Percentiles rank a stretch among this genome's conserved stretches.
Evolutionary conservation across 2,113 vertebrate species (phyloP).

Genomic region (Hippopotamus amphibius): DNA sequence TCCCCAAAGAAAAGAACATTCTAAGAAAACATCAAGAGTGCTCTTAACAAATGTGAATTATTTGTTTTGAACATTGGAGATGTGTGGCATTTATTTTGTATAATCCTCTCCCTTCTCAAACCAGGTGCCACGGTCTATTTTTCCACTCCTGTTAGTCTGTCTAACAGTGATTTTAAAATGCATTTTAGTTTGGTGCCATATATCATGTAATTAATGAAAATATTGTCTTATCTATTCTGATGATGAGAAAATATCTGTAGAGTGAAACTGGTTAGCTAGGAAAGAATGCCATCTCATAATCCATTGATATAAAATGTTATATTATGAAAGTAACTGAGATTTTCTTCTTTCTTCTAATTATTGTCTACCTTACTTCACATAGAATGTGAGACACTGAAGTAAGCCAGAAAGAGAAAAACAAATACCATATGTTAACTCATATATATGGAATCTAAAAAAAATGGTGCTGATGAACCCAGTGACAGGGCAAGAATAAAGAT

Average conservation of each 20-base stretch:
- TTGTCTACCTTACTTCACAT: neutral
- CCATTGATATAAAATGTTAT: neutral
- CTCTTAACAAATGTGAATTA: neutral
- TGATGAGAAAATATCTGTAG: neutral
- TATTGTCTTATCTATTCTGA: conserved; percentile 5
- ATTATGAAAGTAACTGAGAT: neutral
- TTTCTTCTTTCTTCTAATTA: neutral
- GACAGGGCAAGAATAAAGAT: too few species aligned
- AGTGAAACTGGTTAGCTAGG: neutral
- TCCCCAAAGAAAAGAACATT: neutral
- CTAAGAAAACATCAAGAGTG: neutral
- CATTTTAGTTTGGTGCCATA: neutral
- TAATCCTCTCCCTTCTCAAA: neutral
- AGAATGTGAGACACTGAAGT: neutral
- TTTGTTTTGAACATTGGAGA: neutral
- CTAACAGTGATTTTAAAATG: conserved; percentile 9
- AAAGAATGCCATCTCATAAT: neutral
- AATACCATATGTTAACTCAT: too few species aligned
- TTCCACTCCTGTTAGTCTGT: neutral
- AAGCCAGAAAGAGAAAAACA: too few species aligned
- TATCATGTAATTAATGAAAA: neutral
- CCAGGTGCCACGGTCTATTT: neutral
- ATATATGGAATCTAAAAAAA: too few species aligned
- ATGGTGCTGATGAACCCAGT: too few species aligned
- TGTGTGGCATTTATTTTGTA: neutral